These are phyloP conservation scores for Gallinago stenura DNA, from an alignment of 2,797 vertebrate species.

Conservation along the genomic window DNA sequence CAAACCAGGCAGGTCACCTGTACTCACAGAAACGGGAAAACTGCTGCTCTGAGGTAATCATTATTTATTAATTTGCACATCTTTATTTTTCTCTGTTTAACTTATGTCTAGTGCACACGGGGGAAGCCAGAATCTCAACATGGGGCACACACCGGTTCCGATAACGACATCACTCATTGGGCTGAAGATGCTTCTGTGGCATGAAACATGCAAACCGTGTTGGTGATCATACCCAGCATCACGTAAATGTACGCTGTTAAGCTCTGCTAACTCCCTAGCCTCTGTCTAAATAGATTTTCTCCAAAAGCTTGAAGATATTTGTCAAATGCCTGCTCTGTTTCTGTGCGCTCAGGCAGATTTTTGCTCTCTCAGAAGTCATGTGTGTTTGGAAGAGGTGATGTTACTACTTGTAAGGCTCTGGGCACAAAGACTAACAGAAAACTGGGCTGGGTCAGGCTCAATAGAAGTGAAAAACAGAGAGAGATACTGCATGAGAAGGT, in stretches of 20 bases:
- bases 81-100: neutral
- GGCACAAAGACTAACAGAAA: neutral
- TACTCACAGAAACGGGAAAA: constrained; percentile 89
- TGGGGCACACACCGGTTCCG: neutral
- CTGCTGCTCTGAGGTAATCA: constrained; percentile 86
- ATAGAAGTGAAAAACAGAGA: neutral
- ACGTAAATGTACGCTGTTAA: neutral
- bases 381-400: neutral
- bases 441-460: neutral
- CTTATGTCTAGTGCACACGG: too few relatives aligned
- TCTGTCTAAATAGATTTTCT: neutral
- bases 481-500: neutral
- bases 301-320: neutral
- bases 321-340: neutral
- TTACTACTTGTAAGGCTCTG: neutral
- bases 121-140: neutral
- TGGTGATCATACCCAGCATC: neutral
- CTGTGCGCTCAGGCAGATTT: neutral
- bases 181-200: neutral
- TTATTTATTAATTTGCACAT: neutral
- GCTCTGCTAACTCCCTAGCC: neutral
- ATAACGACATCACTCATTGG: neutral
- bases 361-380: neutral
- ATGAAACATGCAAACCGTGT: neutral
- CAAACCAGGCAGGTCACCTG: constrained; percentile 92